Evolutionary conservation across 2,797 vertebrate genomes (phyloP).

Genomic region (Leucoraja ocellata): DNA sequence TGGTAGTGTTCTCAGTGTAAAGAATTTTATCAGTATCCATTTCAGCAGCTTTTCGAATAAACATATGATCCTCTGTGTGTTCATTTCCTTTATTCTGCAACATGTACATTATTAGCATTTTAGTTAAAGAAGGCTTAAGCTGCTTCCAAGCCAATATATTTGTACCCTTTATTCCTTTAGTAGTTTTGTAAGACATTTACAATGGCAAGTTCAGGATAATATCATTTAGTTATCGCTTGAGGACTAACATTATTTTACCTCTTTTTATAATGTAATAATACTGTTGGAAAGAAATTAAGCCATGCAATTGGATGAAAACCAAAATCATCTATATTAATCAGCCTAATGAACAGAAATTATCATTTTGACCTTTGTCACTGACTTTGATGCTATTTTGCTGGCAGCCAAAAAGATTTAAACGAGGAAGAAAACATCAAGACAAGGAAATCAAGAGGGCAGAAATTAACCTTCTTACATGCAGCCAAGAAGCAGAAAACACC

Average conservation of each 20-base stretch:
- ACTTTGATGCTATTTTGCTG: slow-evolving; percentile 25
- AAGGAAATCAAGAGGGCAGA: slow-evolving; percentile 17
- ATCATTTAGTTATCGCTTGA: not conserved
- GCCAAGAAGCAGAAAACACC: not conserved
- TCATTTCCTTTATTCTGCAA: not conserved
- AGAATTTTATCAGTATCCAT: not conserved
- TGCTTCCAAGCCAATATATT: not conserved
- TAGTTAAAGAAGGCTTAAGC: not conserved
- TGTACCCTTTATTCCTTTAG: not conserved
- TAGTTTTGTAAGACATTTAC: not conserved
- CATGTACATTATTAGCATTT: not conserved
- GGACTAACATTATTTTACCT: slow-evolving; percentile 25
- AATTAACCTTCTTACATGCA: slow-evolving; percentile 8
- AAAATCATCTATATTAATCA: slow-evolving; percentile 36
- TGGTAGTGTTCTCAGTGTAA: not conserved
- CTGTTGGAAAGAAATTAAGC: slow-evolving; percentile 20
- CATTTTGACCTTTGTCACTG: slow-evolving; percentile 18
- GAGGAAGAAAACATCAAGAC: not conserved
- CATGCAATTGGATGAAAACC: slow-evolving; percentile 23
- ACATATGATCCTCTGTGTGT: not conserved
- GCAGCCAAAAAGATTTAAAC: slow-evolving; percentile 9
- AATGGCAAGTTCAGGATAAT: slow-evolving; percentile 12
- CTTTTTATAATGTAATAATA: slow-evolving; percentile 13
- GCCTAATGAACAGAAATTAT: slow-evolving; percentile 31
- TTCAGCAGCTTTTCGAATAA: not conserved